Evolutionary conservation across 92 coral and sea anemone species (phyloP).

Genomic region (Parazoanthus swiftii): DNA sequence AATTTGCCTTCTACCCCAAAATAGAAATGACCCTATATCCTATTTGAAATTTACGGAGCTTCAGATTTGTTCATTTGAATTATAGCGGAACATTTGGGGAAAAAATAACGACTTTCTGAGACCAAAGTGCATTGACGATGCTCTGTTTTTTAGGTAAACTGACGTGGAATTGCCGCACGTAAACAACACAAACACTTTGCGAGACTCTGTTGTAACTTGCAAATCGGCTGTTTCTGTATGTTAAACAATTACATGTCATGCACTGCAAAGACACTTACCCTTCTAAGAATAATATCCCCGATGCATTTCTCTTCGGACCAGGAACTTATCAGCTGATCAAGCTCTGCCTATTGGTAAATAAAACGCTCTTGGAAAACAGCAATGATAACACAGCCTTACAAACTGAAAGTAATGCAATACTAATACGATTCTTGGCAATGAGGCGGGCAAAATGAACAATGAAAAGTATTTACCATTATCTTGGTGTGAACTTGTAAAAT

Average conservation of each 20-base stretch:
- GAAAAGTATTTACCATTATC: constrained; percentile 70
- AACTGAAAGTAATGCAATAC: not conserved
- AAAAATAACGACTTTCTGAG: not conserved
- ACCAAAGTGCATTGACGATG: not conserved
- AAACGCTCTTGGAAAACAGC: not conserved
- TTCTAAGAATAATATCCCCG: constrained; percentile 79
- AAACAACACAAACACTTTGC: not conserved
- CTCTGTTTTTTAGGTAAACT: no score
- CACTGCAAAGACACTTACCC: constrained; percentile 54
- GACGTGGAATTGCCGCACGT: no score
- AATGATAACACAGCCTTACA: not conserved
- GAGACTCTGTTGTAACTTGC: not conserved
- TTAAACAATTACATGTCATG: not conserved
- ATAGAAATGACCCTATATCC: no score
- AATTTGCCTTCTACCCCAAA: no score
- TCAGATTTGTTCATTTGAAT: no score
- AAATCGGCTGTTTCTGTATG: not conserved
- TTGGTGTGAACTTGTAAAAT: constrained; percentile 92
- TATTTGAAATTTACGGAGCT: no score
- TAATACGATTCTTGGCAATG: not conserved
- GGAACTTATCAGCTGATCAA: constrained; percentile 69
- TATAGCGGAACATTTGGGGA: no score
- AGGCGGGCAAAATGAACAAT: no score
- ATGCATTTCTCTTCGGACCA: constrained; percentile 96
- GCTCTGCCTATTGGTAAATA: constrained; percentile 54